Conservation (phyloP, 2,797 vertebrate species). For the Parauchenoglanis punctatus region DNA sequence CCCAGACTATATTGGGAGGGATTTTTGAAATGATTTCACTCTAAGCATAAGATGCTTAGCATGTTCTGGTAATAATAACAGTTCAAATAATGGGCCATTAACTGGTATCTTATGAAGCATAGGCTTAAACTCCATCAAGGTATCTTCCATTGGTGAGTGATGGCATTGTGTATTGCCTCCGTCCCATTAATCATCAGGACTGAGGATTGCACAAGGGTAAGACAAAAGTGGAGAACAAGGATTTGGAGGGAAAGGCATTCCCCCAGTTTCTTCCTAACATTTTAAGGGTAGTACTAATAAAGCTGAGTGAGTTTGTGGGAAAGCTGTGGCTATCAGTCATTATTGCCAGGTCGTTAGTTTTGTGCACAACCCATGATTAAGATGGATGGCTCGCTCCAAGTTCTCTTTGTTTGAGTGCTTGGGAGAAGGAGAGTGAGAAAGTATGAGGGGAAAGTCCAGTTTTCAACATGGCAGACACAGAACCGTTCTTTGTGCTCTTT, state of each 20-base stretch:
- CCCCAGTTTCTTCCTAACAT: constrained; percentile 59
- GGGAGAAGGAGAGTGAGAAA: neutral
- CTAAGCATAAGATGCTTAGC: neutral
- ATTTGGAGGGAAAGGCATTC: constrained; percentile 54
- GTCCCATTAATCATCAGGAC: constrained; percentile 59
- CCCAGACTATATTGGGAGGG: constrained; percentile 1
- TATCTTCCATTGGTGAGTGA: neutral
- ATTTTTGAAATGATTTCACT: neutral
- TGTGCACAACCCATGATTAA: constrained; percentile 57
- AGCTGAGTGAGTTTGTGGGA: constrained; percentile 69
- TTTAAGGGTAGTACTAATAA: constrained; percentile 67
- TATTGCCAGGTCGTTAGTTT: constrained; percentile 71
- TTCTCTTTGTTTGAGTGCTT: constrained; percentile 45
- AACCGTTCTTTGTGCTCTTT: neutral
- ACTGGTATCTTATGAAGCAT: constrained; percentile 59
- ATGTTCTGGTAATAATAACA: constrained; percentile 50
- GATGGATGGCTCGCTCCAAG: constrained; percentile 47
- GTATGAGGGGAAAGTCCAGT: constrained; percentile 9
- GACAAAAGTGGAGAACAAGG: constrained; percentile 33
- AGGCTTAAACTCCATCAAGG: neutral
- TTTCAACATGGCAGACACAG: neutral
- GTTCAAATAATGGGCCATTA: constrained; percentile 67
- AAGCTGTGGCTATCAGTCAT: constrained; percentile 67
- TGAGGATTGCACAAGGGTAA: constrained; percentile 55
- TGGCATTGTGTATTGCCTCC: neutral